Conservation (phyloP, 2,888 invertebrate species). For the Hirtodrosophila duncani region DNA sequence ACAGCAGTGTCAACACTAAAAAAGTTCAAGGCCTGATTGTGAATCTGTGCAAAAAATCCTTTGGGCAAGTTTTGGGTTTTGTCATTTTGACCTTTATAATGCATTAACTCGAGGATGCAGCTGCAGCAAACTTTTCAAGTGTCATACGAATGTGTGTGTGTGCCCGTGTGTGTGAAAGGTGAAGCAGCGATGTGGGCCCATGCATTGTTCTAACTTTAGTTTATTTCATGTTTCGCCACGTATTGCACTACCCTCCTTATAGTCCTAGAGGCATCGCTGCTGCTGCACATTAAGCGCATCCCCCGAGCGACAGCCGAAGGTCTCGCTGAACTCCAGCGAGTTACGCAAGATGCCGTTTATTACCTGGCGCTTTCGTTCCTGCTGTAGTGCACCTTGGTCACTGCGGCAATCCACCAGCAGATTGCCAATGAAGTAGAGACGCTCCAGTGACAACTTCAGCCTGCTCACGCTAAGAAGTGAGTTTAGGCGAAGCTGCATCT, state of each 20-base stretch:
- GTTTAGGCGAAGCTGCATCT: constrained; percentile 49
- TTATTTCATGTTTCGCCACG: too few species aligned
- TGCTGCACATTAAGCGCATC: constrained; percentile 53
- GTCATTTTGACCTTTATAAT: too few species aligned
- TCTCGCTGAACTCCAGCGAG: constrained; percentile 64
- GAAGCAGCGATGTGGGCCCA: too few species aligned
- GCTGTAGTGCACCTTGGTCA: constrained; percentile 22
- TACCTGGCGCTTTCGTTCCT: constrained; percentile 50
- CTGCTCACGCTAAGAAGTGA: constrained; percentile 41
- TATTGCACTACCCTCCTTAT: too few species aligned
- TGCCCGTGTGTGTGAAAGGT: too few species aligned
- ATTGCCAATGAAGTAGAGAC: constrained; percentile 68
- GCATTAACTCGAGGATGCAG: too few species aligned
- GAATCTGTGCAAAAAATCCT: constrained; percentile 1
- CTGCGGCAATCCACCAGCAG: constrained; percentile 64
- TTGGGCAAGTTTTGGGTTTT: background rate
- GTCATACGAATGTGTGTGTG: too few species aligned
- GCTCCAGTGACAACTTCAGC: constrained; percentile 55
- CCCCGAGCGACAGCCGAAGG: constrained; percentile 63
- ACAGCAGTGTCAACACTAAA: too few species aligned
- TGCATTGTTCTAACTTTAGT: constrained; percentile 1
- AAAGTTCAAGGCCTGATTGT: constrained; percentile 67
- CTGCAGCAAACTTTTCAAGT: too few species aligned
- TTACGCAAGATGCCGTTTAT: constrained; percentile 69
- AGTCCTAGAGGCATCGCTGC: constrained; percentile 35